Base-by-base conservation (phyloP, 2,888 invertebrate genomes). In the Acholoe squamosa region DNA sequence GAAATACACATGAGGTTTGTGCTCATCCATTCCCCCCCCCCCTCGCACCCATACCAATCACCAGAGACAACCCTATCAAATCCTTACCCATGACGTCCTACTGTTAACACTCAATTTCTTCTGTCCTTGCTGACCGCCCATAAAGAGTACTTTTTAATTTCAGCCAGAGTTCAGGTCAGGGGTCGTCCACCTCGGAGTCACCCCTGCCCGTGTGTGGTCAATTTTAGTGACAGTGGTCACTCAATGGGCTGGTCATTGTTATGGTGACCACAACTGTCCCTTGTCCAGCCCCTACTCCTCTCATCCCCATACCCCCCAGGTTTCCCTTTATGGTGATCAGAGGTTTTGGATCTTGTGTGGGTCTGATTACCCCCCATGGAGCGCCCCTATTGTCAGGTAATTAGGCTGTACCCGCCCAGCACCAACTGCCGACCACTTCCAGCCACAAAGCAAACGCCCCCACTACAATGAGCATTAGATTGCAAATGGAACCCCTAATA, bases 351-450 rank as follows among this genome's bases (percentile, higher is more conserved):
- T 76, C 76, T 25, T 14, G 28, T 31, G 76, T 31, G 28, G 25
- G 33, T 7, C 80, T 0, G 19, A 34, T 10, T 5, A 5, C 34
- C 33, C 80, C 80, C 80, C 80, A 34, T 22, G 34, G 3, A 3
- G 80, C 0, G 34, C 80, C 80, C 80, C 80, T 43, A 34, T 80
- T 80, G 80, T 80, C 33, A 25, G 76, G 76, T 76, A 25, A 76
- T 76, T 76, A 76, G 76, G 80, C 80, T 34, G 22, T 5, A 33
- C 80, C 80, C 43, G 34, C 80, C 80, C 80, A 33, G 43, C 61
- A 43, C 80, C 80, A 80, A 80, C 80, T 80, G 80, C 34, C 80
- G 3, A 43, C 80, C 80, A 34, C 80, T 80, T 16, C 43, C 80
- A 31, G 34, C 80, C 80, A 80, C 80, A 80, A 80, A 80, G 80